Percentiles rank a stretch among this genome's conserved stretches.
phyloP scores from a whole-genome alignment of 1,140 invertebrate genomes.

The Protaetia brevitarsis region DNA sequence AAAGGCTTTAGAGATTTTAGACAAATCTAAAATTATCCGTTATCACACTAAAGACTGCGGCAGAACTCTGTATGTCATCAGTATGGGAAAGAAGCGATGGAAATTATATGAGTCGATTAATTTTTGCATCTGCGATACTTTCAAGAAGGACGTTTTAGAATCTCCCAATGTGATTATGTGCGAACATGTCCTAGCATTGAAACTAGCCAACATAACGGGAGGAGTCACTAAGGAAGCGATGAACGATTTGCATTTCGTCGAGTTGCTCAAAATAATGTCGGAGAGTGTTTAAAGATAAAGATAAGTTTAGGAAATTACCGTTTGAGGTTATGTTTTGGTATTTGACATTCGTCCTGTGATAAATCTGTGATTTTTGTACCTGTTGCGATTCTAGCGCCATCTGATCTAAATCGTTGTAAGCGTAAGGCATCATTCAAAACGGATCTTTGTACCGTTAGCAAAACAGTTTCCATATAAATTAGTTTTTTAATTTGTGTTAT shows the following conservation, averaged over 20 bases:
- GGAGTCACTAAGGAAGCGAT: slow-evolving; percentile 52
- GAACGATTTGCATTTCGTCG: slow-evolving; percentile 39
- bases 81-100: slow-evolving; percentile 57
- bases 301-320: background rate
- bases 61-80: slow-evolving; percentile 55
- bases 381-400: too few species aligned
- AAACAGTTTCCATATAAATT: too few species aligned
- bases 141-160: slow-evolving; percentile 56
- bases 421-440: too few species aligned
- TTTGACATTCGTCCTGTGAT: background rate
- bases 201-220: slow-evolving; percentile 53
- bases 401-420: too few species aligned
- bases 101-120: slow-evolving; percentile 60
- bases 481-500: too few species aligned
- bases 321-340: background rate
- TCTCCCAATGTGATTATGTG: slow-evolving; percentile 55
- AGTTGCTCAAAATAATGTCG: slow-evolving; percentile 30
- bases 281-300: slow-evolving; percentile 18
- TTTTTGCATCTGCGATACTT: slow-evolving; percentile 61
- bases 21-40: slow-evolving; percentile 52
- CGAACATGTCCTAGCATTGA: slow-evolving; percentile 63
- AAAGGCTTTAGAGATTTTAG: slow-evolving; percentile 59
- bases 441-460: too few species aligned
- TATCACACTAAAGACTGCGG: slow-evolving; percentile 47
- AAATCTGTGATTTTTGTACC: too few species aligned